phyloP scores from a whole-genome alignment of 2,113 vertebrate species.

The Chaetodon auriga region DNA sequence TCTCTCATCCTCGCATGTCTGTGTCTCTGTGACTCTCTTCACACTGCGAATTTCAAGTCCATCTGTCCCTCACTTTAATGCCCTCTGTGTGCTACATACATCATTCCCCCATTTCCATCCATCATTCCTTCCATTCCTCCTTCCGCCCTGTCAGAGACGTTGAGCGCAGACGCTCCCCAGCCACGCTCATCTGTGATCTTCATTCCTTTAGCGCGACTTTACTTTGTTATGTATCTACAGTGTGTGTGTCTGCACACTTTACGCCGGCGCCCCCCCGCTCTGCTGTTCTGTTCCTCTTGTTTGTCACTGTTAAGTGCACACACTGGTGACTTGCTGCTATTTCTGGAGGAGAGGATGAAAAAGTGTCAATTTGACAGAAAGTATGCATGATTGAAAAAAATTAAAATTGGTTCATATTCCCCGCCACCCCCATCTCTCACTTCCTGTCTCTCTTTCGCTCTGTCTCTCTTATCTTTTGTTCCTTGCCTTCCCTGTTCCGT shows the following conservation, averaged over 20 bases:
- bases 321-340: conserved; percentile 58
- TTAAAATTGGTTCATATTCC: background rate
- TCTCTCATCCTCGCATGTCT: conserved; percentile 27
- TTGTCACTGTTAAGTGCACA: conserved; percentile 69
- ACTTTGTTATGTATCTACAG: conserved; percentile 59
- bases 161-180: conserved; percentile 59
- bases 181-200: conserved; percentile 48
- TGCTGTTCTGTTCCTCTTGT: conserved; percentile 51
- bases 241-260: conserved; percentile 19
- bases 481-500: background rate
- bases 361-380: conserved; percentile 51
- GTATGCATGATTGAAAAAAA: conserved; percentile 30
- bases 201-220: conserved; percentile 55
- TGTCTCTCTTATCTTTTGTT: conserved; percentile 34
- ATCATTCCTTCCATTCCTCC: conserved; percentile 36
- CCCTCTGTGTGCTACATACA: conserved; percentile 48
- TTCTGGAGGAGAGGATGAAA: conserved; percentile 53
- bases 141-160: conserved; percentile 49
- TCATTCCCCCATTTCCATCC: conserved; percentile 48
- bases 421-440: background rate
- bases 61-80: conserved; percentile 44
- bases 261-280: conserved; percentile 12
- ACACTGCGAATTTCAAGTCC: conserved; percentile 47
- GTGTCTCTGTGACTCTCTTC: conserved; percentile 24
- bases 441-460: conserved; percentile 20